phyloP scores from a whole-genome alignment of 2,113 vertebrate species.

The Gasterosteus nipponicus region DNA sequence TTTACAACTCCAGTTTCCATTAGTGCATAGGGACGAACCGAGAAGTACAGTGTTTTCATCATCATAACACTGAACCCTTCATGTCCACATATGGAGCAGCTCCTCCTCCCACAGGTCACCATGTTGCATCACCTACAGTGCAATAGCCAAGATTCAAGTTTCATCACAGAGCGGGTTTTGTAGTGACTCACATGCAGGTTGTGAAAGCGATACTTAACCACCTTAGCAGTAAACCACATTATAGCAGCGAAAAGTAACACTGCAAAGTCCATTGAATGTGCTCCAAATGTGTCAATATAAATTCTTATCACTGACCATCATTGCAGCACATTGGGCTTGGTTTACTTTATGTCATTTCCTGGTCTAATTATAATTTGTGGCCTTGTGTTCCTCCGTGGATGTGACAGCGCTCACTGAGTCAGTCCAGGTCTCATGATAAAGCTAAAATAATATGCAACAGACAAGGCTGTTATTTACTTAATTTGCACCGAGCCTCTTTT shows the following conservation, averaged over 20 bases:
- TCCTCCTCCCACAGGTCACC: not conserved
- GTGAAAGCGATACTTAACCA: not conserved
- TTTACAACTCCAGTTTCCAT: not conserved
- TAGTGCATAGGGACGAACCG: not conserved
- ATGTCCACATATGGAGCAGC: not conserved
- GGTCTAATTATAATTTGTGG: not conserved
- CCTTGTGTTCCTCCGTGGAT: constrained; percentile 11
- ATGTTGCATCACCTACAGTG: not conserved
- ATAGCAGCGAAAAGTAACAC: constrained; percentile 2
- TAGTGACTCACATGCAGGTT: not conserved
- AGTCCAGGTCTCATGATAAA: not conserved
- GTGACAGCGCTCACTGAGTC: constrained; percentile 5
- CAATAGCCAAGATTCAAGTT: not conserved
- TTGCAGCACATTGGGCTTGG: constrained; percentile 8
- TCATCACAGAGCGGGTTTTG: not conserved
- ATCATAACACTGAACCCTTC: not conserved
- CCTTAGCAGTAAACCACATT: constrained; percentile 11
- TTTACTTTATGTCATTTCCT: constrained; percentile 39
- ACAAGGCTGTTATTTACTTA: not conserved
- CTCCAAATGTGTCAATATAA: constrained; percentile 44
- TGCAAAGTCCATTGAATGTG: constrained; percentile 25
- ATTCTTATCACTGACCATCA: constrained; percentile 29
- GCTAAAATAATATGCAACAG: not conserved
- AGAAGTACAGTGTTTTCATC: not conserved
- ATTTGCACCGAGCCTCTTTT: not conserved